Percentiles rank a stretch among this genome's conserved stretches.
Conservation (phyloP, 2,113 vertebrate genomes). For the Spea multiplicata region DNA sequence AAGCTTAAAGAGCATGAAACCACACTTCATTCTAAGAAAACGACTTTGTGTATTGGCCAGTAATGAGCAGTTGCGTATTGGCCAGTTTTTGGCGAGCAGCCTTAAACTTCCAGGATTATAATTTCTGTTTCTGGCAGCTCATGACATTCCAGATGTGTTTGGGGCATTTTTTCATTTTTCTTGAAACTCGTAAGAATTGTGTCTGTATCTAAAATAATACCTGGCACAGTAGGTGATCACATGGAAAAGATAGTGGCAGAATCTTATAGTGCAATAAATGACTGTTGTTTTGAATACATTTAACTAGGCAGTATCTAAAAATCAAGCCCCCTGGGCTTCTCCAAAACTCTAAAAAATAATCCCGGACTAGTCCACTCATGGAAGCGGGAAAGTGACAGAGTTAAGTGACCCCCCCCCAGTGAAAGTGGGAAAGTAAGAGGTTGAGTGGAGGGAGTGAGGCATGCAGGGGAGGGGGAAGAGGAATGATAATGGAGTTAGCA, state of each 20-base stretch:
- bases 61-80: conserved; percentile 6
- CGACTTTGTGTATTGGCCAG: conserved; percentile 17
- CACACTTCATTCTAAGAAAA: conserved; percentile 19
- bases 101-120: conserved; percentile 38
- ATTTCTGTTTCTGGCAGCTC: conserved; percentile 31
- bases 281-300: no score
- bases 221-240: conserved; percentile 23
- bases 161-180: conserved; percentile 14
- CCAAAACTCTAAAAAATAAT: no score
- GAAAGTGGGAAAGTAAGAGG: no score
- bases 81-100: neutral
- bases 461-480: no score
- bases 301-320: no score
- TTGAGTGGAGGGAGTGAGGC: no score
- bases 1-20: conserved; percentile 19
- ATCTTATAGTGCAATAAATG: no score
- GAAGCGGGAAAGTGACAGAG: no score
- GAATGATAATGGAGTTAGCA: no score
- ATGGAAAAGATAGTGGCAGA: neutral
- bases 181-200: neutral
- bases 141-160: conserved; percentile 33
- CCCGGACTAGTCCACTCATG: no score
- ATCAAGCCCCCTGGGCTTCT: no score
- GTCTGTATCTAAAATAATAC: conserved; percentile 17
- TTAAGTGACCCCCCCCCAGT: no score